A percentile compares a stretch with the other conserved stretches of the same genome.
These are phyloP conservation scores for Fratercula arctica DNA, from an alignment of 2,797 vertebrate species.

Conservation along the genomic window DNA sequence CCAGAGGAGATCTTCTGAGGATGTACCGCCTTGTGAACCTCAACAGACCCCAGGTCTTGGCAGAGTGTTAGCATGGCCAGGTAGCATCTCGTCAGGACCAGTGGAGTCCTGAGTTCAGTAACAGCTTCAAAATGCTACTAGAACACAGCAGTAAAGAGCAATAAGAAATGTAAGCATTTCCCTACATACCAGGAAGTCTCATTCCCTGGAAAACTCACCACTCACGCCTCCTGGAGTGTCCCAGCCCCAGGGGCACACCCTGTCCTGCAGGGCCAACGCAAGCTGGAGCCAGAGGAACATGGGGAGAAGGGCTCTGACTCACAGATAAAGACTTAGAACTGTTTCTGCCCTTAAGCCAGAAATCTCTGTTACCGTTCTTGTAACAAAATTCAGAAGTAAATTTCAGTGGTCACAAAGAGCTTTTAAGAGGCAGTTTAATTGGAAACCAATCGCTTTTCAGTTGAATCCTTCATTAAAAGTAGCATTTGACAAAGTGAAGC, in stretches of 20 bases:
- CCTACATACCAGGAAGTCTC: neutral
- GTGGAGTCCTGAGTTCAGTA: neutral
- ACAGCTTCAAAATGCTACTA: neutral
- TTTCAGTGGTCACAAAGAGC: neutral
- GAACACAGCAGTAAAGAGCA: neutral
- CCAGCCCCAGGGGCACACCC: neutral
- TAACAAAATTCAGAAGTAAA: neutral
- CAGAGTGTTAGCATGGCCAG: neutral
- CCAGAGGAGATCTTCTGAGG: neutral
- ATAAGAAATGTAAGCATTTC: rapidly evolving
- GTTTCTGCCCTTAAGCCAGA: neutral
- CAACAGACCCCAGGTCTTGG: rapidly evolving
- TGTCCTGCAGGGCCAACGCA: neutral
- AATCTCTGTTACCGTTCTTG: neutral
- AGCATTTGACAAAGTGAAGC: neutral
- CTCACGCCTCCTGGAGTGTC: neutral
- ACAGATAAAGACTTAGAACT: neutral
- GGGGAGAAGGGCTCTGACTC: neutral
- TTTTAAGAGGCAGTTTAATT: neutral
- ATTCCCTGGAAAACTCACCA: neutral
- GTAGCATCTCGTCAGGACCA: rapidly evolving
- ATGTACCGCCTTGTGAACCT: neutral
- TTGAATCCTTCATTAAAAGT: neutral
- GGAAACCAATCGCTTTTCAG: neutral
- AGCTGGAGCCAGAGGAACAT: neutral